Base-by-base conservation (phyloP, 2,797 vertebrate species). In the Betta splendens region DNA sequence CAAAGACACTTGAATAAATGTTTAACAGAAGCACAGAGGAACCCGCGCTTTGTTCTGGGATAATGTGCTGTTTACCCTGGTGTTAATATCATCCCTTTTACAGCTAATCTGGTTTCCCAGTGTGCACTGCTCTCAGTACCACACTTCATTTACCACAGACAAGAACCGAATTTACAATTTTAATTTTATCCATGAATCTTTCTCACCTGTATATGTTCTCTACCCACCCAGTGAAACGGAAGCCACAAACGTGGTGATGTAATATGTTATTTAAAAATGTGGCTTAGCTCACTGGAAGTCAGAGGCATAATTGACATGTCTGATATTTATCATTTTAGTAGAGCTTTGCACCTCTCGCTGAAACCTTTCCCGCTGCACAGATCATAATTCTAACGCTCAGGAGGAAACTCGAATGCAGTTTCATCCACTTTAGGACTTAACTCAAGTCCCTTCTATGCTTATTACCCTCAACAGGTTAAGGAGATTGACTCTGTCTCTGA, bases 1-100 rank as follows among this genome's bases (percentile, higher is more conserved):
- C 52, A 63, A 52, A 60, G 50, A 73, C 25, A 42, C 49, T 60
- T 63, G 57, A 79, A 83, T 80, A 59, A 64, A 80, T 77, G 60
- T 80, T 84, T 84, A 71, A 79, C 59, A 68, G 50, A 65, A 44
- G 31, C 43, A 53, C 50, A 48, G 15, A 12, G 23, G 9, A 39
- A 16, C 15, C 10, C 15, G 26, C n/a, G 21, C 47, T 69, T 67
- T 65, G 38, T 73, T 48, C 49, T 52, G 31, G 53, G 20, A 20
- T 18, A 11, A 56, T 59, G 17, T 53, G n/a, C 15, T 66, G 49
- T 67, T 58, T 54, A 54, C 18, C 20, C 59, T 25, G 8, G 15
- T 7, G 45, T 32, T 54, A 44, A 51, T 32, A 52, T 38, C 13
- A 44, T 29, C 26, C 56, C 50, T 67, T 64, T 58, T 32, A 31